Evolutionary conservation across 2,797 vertebrate species (phyloP).

Genomic region (Remorina albescens): DNA sequence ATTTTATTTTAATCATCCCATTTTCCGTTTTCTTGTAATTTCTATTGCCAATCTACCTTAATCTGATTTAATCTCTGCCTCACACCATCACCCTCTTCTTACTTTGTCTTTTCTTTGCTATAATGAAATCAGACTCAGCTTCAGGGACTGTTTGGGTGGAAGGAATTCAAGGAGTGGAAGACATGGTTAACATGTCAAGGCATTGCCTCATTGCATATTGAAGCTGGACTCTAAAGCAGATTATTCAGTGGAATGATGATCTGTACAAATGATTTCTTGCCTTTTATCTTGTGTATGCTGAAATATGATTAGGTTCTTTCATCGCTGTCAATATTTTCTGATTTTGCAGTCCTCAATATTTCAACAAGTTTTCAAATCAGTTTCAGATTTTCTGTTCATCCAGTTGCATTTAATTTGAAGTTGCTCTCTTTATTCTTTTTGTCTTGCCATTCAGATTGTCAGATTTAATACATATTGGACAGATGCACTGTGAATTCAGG

Average conservation of each 20-base stretch:
- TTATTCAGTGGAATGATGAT: constrained; percentile 13
- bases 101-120: constrained; percentile 12
- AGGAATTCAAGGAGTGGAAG: constrained; percentile 59
- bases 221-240: constrained; percentile 30
- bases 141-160: constrained; percentile 37
- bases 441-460: background rate
- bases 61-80: constrained; percentile 16
- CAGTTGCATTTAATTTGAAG: background rate
- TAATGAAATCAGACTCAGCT: constrained; percentile 39
- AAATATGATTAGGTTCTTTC: background rate
- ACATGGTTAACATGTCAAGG: constrained; percentile 58
- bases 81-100: constrained; percentile 2
- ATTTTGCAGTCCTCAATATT: background rate
- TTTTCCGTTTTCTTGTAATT: background rate
- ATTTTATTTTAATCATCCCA: background rate
- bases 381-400: background rate
- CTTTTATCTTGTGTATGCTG: background rate
- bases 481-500: background rate
- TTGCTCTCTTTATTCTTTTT: background rate
- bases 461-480: background rate
- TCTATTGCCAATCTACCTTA: background rate
- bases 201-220: constrained; percentile 56
- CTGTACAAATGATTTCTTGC: background rate
- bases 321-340: background rate
- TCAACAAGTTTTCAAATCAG: too few relatives aligned